Conservation (phyloP, 2,888 invertebrate genomes). For the Neocrepidodera transversa region DNA sequence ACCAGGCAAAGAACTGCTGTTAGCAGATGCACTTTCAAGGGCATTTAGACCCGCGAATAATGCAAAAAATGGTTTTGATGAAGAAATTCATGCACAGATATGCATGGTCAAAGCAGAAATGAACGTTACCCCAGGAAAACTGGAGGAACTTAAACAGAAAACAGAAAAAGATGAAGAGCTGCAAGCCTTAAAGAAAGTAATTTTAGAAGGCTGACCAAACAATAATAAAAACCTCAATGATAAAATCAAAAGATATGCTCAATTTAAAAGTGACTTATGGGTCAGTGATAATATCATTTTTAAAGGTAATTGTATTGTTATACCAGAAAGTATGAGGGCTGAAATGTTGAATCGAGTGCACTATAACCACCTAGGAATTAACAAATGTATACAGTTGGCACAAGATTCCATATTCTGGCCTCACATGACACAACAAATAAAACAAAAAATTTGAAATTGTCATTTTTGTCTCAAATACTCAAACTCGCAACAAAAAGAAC, state of each 20-base stretch:
- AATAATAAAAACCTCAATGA: background rate
- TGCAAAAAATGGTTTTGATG: slow-evolving; percentile 1
- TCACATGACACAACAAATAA: slow-evolving; percentile 32
- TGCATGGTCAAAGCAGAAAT: background rate
- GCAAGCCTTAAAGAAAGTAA: background rate
- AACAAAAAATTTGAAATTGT: slow-evolving; percentile 28
- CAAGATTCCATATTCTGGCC: slow-evolving; percentile 33
- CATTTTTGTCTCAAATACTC: slow-evolving; percentile 28
- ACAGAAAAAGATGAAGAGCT: slow-evolving; percentile 12
- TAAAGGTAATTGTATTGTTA: slow-evolving; percentile 12
- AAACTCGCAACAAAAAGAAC: slow-evolving; percentile 30
- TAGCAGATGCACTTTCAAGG: slow-evolving; percentile 5
- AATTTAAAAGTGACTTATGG: background rate
- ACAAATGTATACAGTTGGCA: slow-evolving; percentile 31
- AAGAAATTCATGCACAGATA: slow-evolving; percentile 1
- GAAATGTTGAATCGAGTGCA: slow-evolving; percentile 33
- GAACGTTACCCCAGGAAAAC: background rate
- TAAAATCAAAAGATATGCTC: background rate
- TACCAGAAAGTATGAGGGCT: slow-evolving; percentile 24
- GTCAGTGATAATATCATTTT: background rate
- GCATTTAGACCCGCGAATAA: background rate
- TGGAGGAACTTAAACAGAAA: slow-evolving; percentile 8
- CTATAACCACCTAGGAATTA: slow-evolving; percentile 34
- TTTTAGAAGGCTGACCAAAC: background rate
- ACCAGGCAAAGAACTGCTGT: slow-evolving; percentile 11